Evolutionary conservation across 2,888 invertebrate species (phyloP), one percentile per base, ranked within the genome.

Genomic region (Hypena proboscidalis): DNA sequence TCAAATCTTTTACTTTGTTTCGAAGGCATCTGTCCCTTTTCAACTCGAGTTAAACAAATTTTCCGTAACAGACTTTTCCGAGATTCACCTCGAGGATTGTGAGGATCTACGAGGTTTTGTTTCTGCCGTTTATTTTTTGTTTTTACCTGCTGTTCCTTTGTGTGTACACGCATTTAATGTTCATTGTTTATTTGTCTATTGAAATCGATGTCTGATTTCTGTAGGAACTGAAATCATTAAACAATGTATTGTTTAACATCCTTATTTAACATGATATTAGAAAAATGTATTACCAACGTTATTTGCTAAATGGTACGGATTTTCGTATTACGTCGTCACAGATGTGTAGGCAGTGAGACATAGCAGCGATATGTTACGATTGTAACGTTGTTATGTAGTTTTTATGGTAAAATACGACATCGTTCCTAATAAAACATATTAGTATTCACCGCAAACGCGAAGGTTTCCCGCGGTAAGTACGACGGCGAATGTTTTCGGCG

Each of bases 21-120:
- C 64, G 58, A 52, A 72, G 74, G 74, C 72, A 73, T 78, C 70
- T 80, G 75, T 75, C 81, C 85, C 76, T 83, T 84, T 84, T 85
- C 81, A 83, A 80, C 77, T 80, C 58, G 70, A 83, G 80, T 83
- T 87, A 85, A 85, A 83, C 83, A 86, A 85, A 86, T 88, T 87
- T 85, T 67, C 79, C 71, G 70, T 81, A 86, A 86, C 81, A 85
- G 86, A 83, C 82, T 85, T 85, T 81, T 74, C 75, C 70, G 78
- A 75, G 82, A 77, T 78, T 80, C 81, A 80, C 79, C 80, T 83
- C 58, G 69, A 77, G 85, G 85, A 85, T 88, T 87, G 84, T 70
- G 55, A 69, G 80, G 84, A 85, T 83, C 77, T 80, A 77, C 78
- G 74, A 74, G 82, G 70, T 77, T 82, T 82, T 76, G 76, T 80